Conservation (phyloP, 2,797 vertebrate species). For the Sebastes oblongus region DNA sequence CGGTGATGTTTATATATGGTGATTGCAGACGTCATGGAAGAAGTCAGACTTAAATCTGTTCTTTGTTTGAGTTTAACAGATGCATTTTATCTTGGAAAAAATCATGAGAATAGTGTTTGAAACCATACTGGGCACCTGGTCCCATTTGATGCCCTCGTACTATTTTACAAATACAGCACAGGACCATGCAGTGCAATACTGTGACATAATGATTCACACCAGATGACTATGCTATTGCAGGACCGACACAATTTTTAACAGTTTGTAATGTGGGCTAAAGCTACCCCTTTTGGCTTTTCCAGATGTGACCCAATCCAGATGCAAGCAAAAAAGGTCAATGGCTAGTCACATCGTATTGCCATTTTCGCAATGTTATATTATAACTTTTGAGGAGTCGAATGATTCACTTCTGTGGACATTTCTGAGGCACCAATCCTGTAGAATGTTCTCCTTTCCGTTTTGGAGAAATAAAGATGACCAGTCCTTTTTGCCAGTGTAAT, state of each 20-base stretch:
- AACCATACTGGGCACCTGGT: not conserved
- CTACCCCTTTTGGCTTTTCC: not conserved
- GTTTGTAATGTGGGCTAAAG: not conserved
- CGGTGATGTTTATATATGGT: not conserved
- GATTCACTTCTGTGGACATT: not conserved
- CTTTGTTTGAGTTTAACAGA: not conserved
- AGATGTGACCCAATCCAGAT: constrained; percentile 10
- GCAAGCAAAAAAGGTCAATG: not conserved
- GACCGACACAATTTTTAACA: not conserved
- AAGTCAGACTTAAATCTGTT: not conserved
- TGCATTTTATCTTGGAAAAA: not conserved
- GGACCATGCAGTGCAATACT: not conserved
- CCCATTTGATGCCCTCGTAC: not conserved
- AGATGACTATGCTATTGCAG: constrained; percentile 2
- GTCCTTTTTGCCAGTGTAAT: not conserved
- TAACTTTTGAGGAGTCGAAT: not conserved
- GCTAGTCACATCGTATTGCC: not conserved
- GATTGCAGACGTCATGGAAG: not conserved
- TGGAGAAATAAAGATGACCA: not conserved
- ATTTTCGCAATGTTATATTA: not conserved
- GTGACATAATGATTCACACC: constrained; percentile 4
- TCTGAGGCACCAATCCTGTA: not conserved
- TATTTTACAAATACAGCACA: not conserved
- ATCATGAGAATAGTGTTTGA: not conserved
- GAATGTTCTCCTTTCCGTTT: not conserved